Conservation (phyloP, 2,113 vertebrate species). For the Marmota monax region DNA sequence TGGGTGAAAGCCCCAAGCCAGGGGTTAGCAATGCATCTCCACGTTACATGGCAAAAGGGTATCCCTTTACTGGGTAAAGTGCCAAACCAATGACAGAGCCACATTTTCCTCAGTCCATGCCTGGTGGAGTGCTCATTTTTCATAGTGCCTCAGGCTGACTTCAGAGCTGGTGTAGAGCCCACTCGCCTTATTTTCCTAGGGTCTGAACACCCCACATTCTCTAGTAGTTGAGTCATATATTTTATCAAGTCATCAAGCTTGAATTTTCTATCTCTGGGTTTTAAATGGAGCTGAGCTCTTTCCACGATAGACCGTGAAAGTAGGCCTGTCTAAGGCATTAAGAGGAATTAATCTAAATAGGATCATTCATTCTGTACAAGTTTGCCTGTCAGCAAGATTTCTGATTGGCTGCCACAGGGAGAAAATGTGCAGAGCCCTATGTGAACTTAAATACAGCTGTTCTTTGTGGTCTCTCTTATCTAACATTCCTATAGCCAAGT, state of each 20-base stretch:
- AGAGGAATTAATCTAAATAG: conserved; percentile 82
- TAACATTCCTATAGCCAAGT: conserved; percentile 68
- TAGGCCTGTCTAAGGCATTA: conserved; percentile 75
- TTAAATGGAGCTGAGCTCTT: conserved; percentile 69
- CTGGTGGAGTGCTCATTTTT: neutral
- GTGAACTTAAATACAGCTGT: conserved; percentile 77
- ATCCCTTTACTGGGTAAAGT: neutral
- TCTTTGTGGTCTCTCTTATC: conserved; percentile 73
- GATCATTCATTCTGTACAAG: conserved; percentile 80
- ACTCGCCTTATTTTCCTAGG: neutral
- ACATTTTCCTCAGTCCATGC: neutral
- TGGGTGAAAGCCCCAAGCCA: neutral
- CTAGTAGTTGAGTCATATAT: neutral
- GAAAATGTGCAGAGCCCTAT: conserved; percentile 78
- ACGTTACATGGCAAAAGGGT: neutral
- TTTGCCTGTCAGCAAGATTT: conserved; percentile 84
- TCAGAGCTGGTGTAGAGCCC: conserved; percentile 18
- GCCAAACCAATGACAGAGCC: neutral
- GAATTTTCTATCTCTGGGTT: conserved; percentile 66
- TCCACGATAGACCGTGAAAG: conserved; percentile 64
- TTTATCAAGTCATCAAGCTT: conserved; percentile 54
- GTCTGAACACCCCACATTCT: conserved; percentile 3
- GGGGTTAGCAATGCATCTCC: conserved; percentile 5
- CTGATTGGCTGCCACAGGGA: conserved; percentile 77
- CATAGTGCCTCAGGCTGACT: conserved; percentile 60